Evolutionary conservation across 2,113 vertebrate genomes (phyloP).

Genomic region (Maccullochella peelii): DNA sequence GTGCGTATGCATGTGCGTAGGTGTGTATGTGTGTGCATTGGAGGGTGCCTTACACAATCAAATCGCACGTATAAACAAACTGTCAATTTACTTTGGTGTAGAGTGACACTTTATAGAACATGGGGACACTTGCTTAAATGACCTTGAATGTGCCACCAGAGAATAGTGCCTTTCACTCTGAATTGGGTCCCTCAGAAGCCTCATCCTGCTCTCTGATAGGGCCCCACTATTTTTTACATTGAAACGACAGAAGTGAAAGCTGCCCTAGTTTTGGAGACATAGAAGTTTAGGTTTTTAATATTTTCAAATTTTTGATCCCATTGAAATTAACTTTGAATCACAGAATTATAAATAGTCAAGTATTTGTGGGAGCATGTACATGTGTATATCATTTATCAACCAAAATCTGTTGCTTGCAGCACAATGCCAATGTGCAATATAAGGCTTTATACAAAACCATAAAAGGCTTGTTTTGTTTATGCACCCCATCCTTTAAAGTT

Average conservation of each 20-base stretch:
- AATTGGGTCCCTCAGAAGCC: slow-evolving; percentile 37
- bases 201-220: slow-evolving; percentile 27
- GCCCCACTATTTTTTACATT: slow-evolving; percentile 23
- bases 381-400: slow-evolving; percentile 35
- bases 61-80: slow-evolving; percentile 88
- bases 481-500: slow-evolving; percentile 56
- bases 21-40: slow-evolving; percentile 54
- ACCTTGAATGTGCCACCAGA: slow-evolving; percentile 82
- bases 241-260: not conserved
- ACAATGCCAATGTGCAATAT: slow-evolving; percentile 25
- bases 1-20: slow-evolving; percentile 50
- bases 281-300: not conserved
- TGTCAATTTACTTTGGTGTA: slow-evolving; percentile 86
- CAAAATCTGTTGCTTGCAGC: slow-evolving; percentile 11
- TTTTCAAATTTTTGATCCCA: not conserved
- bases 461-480: slow-evolving; percentile 52
- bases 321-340: not conserved
- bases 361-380: slow-evolving; percentile 28
- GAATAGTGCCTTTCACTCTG: slow-evolving; percentile 65
- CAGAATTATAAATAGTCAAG: not conserved
- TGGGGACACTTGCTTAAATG: slow-evolving; percentile 83
- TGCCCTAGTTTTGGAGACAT: not conserved
- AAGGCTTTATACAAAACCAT: slow-evolving; percentile 31
- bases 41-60: slow-evolving; percentile 84
- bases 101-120: slow-evolving; percentile 85